Evolutionary conservation across 2,888 invertebrate genomes (phyloP), one percentile per base, ranked within the genome.

Genomic region (Oxytorus armatus): DNA sequence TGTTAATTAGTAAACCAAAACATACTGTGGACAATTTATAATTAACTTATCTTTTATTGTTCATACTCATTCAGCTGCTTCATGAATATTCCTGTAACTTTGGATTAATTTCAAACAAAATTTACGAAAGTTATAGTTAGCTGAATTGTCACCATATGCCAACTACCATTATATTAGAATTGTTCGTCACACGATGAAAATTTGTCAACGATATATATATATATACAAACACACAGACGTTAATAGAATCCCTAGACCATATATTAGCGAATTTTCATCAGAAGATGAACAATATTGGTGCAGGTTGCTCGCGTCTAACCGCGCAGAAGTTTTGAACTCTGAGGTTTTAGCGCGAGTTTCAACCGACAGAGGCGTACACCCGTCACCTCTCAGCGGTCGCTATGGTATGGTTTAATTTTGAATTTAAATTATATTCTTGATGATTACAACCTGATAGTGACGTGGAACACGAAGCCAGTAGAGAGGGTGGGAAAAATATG

Each of bases 371-470:
- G n/a, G n/a, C n/a, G n/a, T n/a, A 8, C 8, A 47, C 21, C 1
- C 29, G 29, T 29, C 63, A n/a, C 10, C 33, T 21, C 49, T 49
- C 1, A 3, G 8, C 47, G 16, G n/a, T 21, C 36, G 21, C 10
- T 49, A 23, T 49, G 36, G 23, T 53, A 53, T 11, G 14, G 68
- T 57, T 61, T 73, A 63, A 73, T 53, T 65, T 29, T 21, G 23
- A 59, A 76, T 76, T 76, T 68, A 72, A 72, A 72, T 76, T 66
- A 79, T 72, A 61, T 72, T 72, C 72, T 72, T 49, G 74, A n/a
- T n/a, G n/a, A n/a, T 57, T 49, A 44, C 42, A 21, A 57, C 23
- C 29, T n/a, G 18, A 25, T 21, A 53, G 39, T 14, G 25, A 44
- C 29, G 47, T 18, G 36, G 16, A 29, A 11, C 36, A 8, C 18